Evolutionary conservation across 1,140 invertebrate species (phyloP).

Genomic region (Reticulitermes speratus): DNA sequence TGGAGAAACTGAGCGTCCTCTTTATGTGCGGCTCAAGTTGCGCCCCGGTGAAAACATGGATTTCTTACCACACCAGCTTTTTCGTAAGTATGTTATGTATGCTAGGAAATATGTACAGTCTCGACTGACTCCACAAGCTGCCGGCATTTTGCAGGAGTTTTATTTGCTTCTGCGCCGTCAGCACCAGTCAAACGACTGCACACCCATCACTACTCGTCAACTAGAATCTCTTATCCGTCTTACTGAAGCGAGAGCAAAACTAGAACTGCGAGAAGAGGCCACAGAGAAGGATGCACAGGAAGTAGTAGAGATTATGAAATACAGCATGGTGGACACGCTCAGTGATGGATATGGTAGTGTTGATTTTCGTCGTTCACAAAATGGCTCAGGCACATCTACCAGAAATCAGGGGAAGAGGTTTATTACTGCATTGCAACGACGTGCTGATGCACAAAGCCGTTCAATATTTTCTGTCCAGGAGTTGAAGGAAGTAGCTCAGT

Average conservation of each 20-base stretch:
- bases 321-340: constrained; percentile 76
- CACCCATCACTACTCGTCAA: constrained; percentile 80
- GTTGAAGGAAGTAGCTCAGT: constrained; percentile 67
- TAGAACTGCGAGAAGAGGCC: constrained; percentile 78
- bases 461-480: constrained; percentile 73
- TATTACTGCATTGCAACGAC: constrained; percentile 64
- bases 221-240: constrained; percentile 86
- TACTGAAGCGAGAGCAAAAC: constrained; percentile 81
- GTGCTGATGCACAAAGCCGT: constrained; percentile 62
- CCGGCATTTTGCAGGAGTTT: constrained; percentile 70
- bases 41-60: constrained; percentile 63
- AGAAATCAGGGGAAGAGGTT: constrained; percentile 73
- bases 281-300: constrained; percentile 79
- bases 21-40: constrained; percentile 63
- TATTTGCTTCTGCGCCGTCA: constrained; percentile 76
- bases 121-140: constrained; percentile 68
- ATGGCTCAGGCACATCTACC: constrained; percentile 72
- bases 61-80: constrained; percentile 68
- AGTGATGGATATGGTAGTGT: constrained; percentile 67
- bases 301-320: constrained; percentile 81
- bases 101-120: constrained; percentile 87
- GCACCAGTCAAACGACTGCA: constrained; percentile 59
- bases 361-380: constrained; percentile 67
- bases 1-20: background rate
- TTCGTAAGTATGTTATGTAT: constrained; percentile 91